phyloP scores from a whole-genome alignment of 2,888 invertebrate species.

The Oxyscelio sp. region DNA sequence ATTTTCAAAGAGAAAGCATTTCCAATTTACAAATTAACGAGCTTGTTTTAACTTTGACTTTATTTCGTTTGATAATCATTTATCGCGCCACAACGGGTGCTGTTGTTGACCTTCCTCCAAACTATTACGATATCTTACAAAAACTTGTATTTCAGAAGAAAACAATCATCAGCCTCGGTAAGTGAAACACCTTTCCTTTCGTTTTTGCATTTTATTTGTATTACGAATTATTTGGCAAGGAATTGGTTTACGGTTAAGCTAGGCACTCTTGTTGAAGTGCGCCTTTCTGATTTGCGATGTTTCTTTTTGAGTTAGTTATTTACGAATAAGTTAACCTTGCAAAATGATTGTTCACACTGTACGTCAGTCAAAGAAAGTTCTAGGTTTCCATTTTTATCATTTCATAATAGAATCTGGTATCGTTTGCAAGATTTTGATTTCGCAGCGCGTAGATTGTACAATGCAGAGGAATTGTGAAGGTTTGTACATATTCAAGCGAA shows the following conservation, averaged over 20 bases:
- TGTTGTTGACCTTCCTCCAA: slow-evolving; percentile 81
- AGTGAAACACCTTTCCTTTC: slow-evolving; percentile 80
- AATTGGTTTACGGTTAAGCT: too few relatives aligned
- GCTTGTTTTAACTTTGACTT: not conserved
- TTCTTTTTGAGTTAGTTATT: too few relatives aligned
- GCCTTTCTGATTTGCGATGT: too few relatives aligned
- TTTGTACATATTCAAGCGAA: slow-evolving; percentile 27
- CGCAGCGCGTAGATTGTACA: slow-evolving; percentile 14
- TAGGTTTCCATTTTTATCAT: not conserved
- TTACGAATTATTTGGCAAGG: slow-evolving; percentile 79
- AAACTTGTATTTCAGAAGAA: slow-evolving; percentile 86
- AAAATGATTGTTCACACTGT: slow-evolving; percentile 73
- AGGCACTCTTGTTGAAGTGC: too few relatives aligned
- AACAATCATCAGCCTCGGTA: slow-evolving; percentile 83
- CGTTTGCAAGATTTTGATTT: slow-evolving; percentile 4
- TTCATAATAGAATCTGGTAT: slow-evolving; percentile 20
- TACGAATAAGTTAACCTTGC: slow-evolving; percentile 75
- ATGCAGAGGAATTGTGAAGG: not conserved
- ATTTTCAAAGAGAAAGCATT: too few relatives aligned
- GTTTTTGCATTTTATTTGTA: slow-evolving; percentile 51
- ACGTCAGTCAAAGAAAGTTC: not conserved
- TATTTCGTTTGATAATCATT: not conserved
- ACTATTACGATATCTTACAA: slow-evolving; percentile 81
- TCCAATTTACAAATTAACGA: too few relatives aligned
- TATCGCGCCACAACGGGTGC: slow-evolving; percentile 52